Percentiles rank a stretch among this genome's conserved stretches.
Evolutionary conservation across 2,888 invertebrate species (phyloP).

Genomic region (Gibbula magus): DNA sequence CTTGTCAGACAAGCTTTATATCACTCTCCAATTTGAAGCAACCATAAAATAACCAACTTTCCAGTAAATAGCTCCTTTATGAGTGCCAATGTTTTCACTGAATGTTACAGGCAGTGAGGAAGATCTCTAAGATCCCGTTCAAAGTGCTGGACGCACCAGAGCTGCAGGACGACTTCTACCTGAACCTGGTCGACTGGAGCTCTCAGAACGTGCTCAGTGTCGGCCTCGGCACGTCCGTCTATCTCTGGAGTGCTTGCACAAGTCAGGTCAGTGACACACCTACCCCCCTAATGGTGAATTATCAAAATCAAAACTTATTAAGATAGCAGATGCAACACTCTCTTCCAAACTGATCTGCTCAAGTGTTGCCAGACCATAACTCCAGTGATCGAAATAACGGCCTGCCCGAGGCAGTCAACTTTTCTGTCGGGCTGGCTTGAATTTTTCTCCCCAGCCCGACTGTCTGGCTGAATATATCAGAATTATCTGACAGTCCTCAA

Average conservation of each 20-base stretch:
- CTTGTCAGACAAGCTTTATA: background rate
- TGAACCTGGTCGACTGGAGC: conserved; percentile 99
- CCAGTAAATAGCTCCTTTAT: too few species aligned
- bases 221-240: conserved; percentile 97
- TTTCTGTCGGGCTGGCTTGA: too few species aligned
- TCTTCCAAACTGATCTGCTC: too few species aligned
- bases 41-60: background rate
- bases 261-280: conserved; percentile 83
- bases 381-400: too few species aligned
- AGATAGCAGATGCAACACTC: too few species aligned
- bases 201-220: conserved; percentile 98
- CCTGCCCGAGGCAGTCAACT: too few species aligned
- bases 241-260: conserved; percentile 99
- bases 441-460: too few species aligned
- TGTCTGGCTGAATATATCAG: too few species aligned
- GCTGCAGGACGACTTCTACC: conserved; percentile 98
- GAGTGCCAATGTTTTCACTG: background rate
- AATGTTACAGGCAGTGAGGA: conserved; percentile 85
- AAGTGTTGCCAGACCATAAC: too few species aligned
- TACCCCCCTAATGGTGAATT: too few species aligned
- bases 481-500: too few species aligned
- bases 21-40: background rate
- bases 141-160: conserved; percentile 98
- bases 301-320: too few species aligned
- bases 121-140: conserved; percentile 98